Conservation (phyloP, 2,113 vertebrate species). For the Tor tambroides region DNA sequence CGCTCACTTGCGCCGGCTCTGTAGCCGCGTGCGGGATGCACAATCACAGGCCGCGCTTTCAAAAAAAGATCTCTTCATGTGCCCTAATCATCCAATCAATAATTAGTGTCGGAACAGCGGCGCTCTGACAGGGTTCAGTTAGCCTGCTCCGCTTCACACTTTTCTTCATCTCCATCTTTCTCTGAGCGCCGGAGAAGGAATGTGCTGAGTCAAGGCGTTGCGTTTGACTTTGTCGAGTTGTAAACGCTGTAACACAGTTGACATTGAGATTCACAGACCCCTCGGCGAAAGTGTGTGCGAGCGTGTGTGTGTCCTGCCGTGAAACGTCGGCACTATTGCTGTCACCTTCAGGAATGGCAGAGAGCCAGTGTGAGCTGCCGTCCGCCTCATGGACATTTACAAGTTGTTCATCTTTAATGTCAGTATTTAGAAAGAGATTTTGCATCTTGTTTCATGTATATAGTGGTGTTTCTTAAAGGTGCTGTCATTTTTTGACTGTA, state of each 20-base stretch:
- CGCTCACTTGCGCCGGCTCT: conserved; percentile 64
- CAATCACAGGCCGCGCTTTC: conserved; percentile 89
- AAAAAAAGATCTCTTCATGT: conserved; percentile 93
- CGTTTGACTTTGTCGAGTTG: conserved; percentile 79
- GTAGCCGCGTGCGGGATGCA: conserved; percentile 84
- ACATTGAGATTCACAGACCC: conserved; percentile 75
- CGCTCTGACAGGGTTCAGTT: conserved; percentile 84
- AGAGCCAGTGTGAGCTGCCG: conserved; percentile 78
- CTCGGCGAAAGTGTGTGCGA: conserved; percentile 7
- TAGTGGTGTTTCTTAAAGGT: background rate
- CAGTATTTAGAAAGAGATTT: conserved; percentile 61
- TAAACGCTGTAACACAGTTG: conserved; percentile 76
- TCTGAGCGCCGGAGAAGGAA: conserved; percentile 79
- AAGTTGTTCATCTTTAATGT: conserved; percentile 79
- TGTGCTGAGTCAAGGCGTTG: conserved; percentile 91
- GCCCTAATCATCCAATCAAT: conserved; percentile 97
- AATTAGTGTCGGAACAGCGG: conserved; percentile 85
- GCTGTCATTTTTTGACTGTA: background rate
- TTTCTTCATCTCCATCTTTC: conserved; percentile 57
- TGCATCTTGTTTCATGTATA: background rate
- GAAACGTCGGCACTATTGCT: conserved; percentile 84
- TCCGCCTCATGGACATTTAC: conserved; percentile 63
- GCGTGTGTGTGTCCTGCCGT: conserved; percentile 71
- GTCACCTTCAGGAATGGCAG: conserved; percentile 83
- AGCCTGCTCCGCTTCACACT: conserved; percentile 71